Evolutionary conservation across 2,888 invertebrate species (phyloP).

Genomic region (Spisula subtruncata): DNA sequence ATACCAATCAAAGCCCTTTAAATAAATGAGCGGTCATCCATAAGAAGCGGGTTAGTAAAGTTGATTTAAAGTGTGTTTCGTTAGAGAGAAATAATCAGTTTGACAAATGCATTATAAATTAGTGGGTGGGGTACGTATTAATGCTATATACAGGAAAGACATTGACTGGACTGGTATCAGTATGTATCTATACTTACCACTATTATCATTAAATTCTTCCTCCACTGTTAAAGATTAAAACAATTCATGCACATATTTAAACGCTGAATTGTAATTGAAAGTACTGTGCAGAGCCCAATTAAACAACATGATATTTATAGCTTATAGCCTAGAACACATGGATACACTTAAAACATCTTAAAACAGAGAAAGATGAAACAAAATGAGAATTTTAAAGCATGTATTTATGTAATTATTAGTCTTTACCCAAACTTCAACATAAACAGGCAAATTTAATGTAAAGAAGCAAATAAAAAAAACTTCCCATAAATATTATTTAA

Average conservation of each 20-base stretch:
- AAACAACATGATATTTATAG: constrained; percentile 3
- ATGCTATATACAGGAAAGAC: constrained; percentile 5
- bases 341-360: background rate
- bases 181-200: constrained; percentile 60
- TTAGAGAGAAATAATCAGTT: background rate
- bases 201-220: constrained; percentile 51
- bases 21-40: background rate
- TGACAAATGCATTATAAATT: no score
- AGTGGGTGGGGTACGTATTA: constrained; percentile 28
- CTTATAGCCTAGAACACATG: constrained; percentile 10
- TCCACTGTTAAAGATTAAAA: constrained; percentile 67
- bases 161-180: constrained; percentile 5
- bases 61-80: background rate
- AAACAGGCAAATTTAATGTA: background rate
- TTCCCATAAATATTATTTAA: background rate
- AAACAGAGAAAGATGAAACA: constrained; percentile 15
- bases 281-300: background rate
- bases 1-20: constrained; percentile 3
- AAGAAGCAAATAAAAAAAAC: background rate
- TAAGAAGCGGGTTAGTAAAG: constrained; percentile 7
- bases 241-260: constrained; percentile 53
- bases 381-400: background rate
- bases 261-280: background rate
- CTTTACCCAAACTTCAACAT: background rate
- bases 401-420: background rate